Percentiles rank a stretch among this genome's conserved stretches.
Conservation (phyloP, 1,140 invertebrate species). For the Tenebrio molitor region DNA sequence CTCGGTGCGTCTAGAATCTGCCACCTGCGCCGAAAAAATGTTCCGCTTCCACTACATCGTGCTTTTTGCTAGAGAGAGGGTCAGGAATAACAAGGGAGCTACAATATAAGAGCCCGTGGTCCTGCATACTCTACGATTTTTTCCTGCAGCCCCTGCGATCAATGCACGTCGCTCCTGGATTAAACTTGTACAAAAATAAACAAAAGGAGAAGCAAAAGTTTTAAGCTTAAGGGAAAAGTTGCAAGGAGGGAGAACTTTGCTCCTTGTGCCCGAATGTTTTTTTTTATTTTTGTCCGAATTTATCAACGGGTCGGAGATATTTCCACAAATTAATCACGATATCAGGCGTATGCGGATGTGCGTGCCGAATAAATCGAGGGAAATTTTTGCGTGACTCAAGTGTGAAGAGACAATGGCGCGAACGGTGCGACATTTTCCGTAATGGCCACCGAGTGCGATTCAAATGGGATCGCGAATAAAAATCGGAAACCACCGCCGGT, state of each 20-base stretch:
- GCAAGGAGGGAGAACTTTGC: neutral
- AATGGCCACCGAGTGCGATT: neutral
- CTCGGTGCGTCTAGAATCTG: too few species aligned
- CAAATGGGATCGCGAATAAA: slow-evolving; percentile 1
- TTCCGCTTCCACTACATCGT: slow-evolving; percentile 13
- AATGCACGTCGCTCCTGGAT: slow-evolving; percentile 30
- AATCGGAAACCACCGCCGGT: neutral
- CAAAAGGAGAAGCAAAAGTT: slow-evolving; percentile 20
- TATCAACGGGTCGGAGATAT: neutral
- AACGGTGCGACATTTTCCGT: slow-evolving; percentile 1
- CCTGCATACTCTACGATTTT: slow-evolving; percentile 36
- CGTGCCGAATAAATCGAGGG: neutral
- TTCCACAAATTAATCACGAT: neutral
- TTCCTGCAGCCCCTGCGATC: slow-evolving; percentile 22
- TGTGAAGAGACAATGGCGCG: neutral
- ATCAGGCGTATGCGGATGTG: slow-evolving; percentile 3
- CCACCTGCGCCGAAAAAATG: too few species aligned
- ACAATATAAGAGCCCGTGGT: slow-evolving; percentile 25
- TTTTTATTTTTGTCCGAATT: slow-evolving; percentile 12
- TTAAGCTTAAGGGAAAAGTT: slow-evolving; percentile 33
- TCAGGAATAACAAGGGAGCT: slow-evolving; percentile 36
- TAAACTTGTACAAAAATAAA: slow-evolving; percentile 40
- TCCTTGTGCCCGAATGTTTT: neutral
- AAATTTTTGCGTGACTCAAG: slow-evolving; percentile 4
- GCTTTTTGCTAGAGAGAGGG: slow-evolving; percentile 26